Conservation (phyloP, 1,140 invertebrate species). For the Bradynema listronoti region DNA sequence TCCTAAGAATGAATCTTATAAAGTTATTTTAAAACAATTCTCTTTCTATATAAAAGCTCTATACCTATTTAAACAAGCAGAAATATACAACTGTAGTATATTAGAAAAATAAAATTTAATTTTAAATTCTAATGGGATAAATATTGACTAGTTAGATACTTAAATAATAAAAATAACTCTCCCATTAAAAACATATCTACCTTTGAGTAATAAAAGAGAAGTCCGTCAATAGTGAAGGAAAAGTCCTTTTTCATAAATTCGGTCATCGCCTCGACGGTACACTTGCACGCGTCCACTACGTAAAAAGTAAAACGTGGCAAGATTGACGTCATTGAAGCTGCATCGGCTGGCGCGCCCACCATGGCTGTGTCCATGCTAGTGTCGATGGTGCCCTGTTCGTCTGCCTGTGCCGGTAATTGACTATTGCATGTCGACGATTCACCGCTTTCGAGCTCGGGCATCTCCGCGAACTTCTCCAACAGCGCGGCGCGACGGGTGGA, state of each 20-base stretch:
- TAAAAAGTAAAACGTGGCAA: neutral
- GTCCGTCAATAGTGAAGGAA: constrained; percentile 16
- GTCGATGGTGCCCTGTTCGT: no score
- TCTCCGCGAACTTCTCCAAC: neutral
- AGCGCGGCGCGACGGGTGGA: neutral
- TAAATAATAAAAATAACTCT: neutral
- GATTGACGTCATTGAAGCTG: no score
- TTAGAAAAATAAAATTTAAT: neutral
- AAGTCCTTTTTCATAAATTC: constrained; percentile 29
- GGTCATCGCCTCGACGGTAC: constrained; percentile 15
- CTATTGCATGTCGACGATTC: no score
- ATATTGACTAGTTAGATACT: no score
- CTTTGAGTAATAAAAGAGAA: constrained; percentile 23
- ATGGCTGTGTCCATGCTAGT: no score
- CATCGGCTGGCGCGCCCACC: no score
- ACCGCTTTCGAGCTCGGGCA: no score
- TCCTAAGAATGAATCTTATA: no score
- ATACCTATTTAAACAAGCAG: neutral
- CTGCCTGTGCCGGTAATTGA: no score
- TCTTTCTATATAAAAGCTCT: neutral
- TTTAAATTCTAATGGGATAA: neutral
- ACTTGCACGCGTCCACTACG: constrained; percentile 12
- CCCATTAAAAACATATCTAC: constrained; percentile 1
- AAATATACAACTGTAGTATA: neutral
- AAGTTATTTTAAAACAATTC: constrained; percentile 5